Evolutionary conservation across 92 coral and sea anemone genomes (phyloP), one percentile per base, ranked within the genome.

Genomic region (Actinostola sp.): DNA sequence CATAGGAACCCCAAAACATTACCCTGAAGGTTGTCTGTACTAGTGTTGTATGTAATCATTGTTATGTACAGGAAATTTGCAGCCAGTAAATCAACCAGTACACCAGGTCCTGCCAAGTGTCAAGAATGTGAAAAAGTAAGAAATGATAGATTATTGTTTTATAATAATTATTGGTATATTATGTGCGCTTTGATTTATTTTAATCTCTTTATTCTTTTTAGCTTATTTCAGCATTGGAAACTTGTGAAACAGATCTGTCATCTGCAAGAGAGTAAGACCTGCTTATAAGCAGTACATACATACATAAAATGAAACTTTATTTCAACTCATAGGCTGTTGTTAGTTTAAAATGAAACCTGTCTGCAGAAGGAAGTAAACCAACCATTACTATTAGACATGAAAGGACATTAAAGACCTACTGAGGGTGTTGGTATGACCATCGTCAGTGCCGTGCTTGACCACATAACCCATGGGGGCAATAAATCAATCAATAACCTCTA

Each of bases 91-190:
- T 10, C 81, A 19, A 0, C 39, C 0, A 29, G 33, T 55, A 68
- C 53, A 25, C 64, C 80, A 26, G n/a, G 2, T 0, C 0, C 15
- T 23, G 6, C 67, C 34, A 84, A 76, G 29, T 86, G 87, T 46
- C 27, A 10, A 1, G 91, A 86, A 35, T 86, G 91, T 71, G 87
- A 86, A 69, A 86, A 81, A 71, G 91, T 81, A 70, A 43, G 44
- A 34, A 21, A 6, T 8, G 27, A 38, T 20, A 53, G 25, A 63
- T 8, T 63, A 60, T 20, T 8, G 7, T 20, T 60, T 15, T 32
- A 6, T 15, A 7, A 23, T 19, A 29, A 29, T 9, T 30, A 20
- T 6, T 62, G 69, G 28, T 62, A 14, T 2, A 0, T 0, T 14
- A 0, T 45, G 33, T 68, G 24, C 31, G 27, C 30, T 28, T 28